Percentiles rank a stretch among this genome's conserved stretches.
These are phyloP conservation scores for Apocheima hispidaria DNA, from an alignment of 2,888 invertebrate species.

Conservation along the genomic window DNA sequence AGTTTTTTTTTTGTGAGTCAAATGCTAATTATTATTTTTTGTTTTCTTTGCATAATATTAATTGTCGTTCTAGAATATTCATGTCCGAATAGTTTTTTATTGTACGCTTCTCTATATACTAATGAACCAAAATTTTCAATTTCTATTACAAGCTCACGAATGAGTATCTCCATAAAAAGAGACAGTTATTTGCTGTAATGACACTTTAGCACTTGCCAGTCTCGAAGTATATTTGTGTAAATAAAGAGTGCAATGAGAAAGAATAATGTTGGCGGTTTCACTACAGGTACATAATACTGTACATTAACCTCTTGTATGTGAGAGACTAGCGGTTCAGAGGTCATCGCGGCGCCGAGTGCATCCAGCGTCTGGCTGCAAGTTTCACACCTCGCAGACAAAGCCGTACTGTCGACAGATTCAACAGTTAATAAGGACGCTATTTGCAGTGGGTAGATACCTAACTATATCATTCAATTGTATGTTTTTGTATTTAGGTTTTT, in stretches of 20 bases:
- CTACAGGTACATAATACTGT: neutral
- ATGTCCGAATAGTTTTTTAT: too few species aligned
- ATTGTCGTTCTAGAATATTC: too few species aligned
- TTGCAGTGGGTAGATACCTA: too few species aligned
- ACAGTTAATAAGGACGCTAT: neutral
- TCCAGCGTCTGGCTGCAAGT: slow-evolving; percentile 3
- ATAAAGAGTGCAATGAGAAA: neutral
- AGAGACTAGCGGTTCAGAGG: neutral
- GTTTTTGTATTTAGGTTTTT: too few species aligned
- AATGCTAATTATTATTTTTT: neutral
- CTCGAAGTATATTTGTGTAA: neutral
- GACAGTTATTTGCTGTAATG: too few species aligned
- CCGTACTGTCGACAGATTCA: neutral
- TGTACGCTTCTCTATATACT: too few species aligned
- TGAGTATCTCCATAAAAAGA: too few species aligned
- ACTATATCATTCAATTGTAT: too few species aligned
- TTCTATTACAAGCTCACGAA: too few species aligned
- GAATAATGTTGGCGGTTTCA: neutral
- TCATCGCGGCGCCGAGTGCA: neutral
- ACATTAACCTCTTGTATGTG: neutral
- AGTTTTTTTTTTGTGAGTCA: neutral
- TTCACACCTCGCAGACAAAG: neutral
- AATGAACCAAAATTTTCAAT: too few species aligned
- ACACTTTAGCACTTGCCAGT: neutral
- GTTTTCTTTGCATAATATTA: too few species aligned